These are phyloP conservation scores for Furcula furcula DNA, from an alignment of 2,888 invertebrate species.

Conservation along the genomic window DNA sequence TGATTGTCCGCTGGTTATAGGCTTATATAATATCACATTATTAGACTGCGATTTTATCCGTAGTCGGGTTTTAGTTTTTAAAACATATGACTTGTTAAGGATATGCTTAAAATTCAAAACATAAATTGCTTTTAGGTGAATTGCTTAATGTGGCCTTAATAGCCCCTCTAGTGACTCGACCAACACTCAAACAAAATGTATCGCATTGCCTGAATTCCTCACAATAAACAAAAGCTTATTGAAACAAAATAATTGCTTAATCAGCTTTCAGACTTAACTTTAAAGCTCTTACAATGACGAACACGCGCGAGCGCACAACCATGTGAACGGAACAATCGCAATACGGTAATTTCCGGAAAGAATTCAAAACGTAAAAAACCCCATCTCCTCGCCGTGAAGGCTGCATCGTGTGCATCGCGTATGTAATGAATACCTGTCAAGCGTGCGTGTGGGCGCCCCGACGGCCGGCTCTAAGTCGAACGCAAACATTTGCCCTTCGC, in stretches of 20 bases:
- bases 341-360: constrained; percentile 7
- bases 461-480: constrained; percentile 70
- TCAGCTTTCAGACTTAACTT: background rate
- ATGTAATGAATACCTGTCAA: constrained; percentile 79
- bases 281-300: background rate
- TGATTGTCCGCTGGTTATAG: no score
- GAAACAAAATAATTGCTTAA: background rate
- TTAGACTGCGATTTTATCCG: no score
- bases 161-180: no score
- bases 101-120: no score
- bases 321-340: background rate
- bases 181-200: no score
- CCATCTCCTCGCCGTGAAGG: constrained; percentile 32
- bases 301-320: background rate
- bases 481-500: constrained; percentile 80
- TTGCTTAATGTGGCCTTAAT: no score
- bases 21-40: no score
- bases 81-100: no score
- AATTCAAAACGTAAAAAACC: constrained; percentile 28
- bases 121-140: no score
- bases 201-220: no score
- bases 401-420: constrained; percentile 64
- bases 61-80: no score
- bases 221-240: no score
- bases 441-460: constrained; percentile 77